These are phyloP conservation scores for Isaurus tuberculatus DNA, from an alignment of 92 coral and sea anemone species.

Conservation along the genomic window DNA sequence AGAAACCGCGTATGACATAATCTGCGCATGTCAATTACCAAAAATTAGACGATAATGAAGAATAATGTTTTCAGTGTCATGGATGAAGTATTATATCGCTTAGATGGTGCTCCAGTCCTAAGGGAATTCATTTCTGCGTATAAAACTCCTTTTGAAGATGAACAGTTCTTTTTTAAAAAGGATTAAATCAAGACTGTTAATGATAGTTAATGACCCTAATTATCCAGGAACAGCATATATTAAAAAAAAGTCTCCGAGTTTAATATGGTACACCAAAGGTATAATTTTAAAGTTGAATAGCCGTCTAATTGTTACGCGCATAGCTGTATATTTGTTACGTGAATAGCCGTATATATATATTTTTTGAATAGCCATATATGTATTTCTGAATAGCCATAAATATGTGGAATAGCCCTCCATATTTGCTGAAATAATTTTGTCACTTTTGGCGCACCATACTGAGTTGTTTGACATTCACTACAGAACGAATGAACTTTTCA, in stretches of 20 bases:
- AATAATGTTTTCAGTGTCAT: slow-evolving; percentile 16
- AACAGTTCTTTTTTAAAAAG: slow-evolving; percentile 25
- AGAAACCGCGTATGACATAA: too few relatives aligned
- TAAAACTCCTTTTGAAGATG: slow-evolving; percentile 41
- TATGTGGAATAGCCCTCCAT: too few relatives aligned
- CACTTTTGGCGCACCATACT: too few relatives aligned
- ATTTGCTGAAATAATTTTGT: too few relatives aligned
- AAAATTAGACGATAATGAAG: slow-evolving; percentile 30
- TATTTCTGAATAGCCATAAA: too few relatives aligned
- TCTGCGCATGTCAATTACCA: too few relatives aligned
- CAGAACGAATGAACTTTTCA: slow-evolving; percentile 54
- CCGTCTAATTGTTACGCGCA: too few relatives aligned
- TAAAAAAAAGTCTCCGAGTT: slow-evolving; percentile 45
- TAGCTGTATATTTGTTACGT: too few relatives aligned
- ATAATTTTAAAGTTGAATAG: too few relatives aligned
- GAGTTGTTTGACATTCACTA: slow-evolving; percentile 53
- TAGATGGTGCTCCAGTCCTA: slow-evolving; percentile 62
- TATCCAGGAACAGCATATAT: slow-evolving; percentile 55
- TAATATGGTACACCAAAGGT: too few relatives aligned
- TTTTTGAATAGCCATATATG: too few relatives aligned
- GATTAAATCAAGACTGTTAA: slow-evolving; percentile 5
- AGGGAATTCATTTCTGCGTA: slow-evolving; percentile 52
- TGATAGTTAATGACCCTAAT: slow-evolving; percentile 10
- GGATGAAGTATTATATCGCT: slow-evolving; percentile 27
- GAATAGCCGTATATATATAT: too few relatives aligned